A percentile compares a stretch with the other conserved stretches of the same genome.
phyloP scores from a whole-genome alignment of 2,113 vertebrate species.

The Chaetops frenatus region DNA sequence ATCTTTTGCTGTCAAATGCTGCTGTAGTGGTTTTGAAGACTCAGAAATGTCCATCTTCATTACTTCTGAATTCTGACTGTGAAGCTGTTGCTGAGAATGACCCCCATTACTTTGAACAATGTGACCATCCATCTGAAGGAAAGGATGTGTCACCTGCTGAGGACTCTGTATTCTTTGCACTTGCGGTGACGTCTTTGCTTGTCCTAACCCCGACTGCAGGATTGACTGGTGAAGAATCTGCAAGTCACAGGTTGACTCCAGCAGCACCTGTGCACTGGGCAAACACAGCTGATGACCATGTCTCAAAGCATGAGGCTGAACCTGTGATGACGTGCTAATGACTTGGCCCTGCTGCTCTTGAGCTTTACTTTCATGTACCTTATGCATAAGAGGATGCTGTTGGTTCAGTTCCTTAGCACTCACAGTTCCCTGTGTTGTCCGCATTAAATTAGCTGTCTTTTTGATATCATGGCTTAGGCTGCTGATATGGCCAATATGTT shows the following conservation, averaged over 20 bases:
- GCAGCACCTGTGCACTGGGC: conserved; percentile 83
- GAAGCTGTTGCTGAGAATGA: conserved; percentile 78
- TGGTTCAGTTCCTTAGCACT: conserved; percentile 82
- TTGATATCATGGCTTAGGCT: conserved; percentile 76
- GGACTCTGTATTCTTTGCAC: conserved; percentile 80
- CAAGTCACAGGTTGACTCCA: conserved; percentile 82
- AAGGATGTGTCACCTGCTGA: conserved; percentile 78
- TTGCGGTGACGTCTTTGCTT: conserved; percentile 78
- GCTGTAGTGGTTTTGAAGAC: conserved; percentile 80
- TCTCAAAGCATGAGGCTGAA: conserved; percentile 72
- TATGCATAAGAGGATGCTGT: conserved; percentile 79
- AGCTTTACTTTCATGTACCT: conserved; percentile 77
- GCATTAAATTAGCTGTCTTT: conserved; percentile 76
- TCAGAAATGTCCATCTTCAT: conserved; percentile 81
- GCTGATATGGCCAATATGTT: conserved; percentile 74
- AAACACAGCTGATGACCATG: conserved; percentile 84
- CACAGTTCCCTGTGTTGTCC: conserved; percentile 75
- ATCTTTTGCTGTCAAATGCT: conserved; percentile 78
- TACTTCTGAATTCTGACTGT: conserved; percentile 77
- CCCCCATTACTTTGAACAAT: conserved; percentile 76
- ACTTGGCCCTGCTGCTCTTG: conserved; percentile 80
- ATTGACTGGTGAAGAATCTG: conserved; percentile 92
- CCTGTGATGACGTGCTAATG: conserved; percentile 64
- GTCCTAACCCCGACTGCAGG: conserved; percentile 76
- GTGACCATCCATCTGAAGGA: conserved; percentile 87